Conservation (phyloP, 2,113 vertebrate genomes). For the Todiramphus saurophagus region DNA sequence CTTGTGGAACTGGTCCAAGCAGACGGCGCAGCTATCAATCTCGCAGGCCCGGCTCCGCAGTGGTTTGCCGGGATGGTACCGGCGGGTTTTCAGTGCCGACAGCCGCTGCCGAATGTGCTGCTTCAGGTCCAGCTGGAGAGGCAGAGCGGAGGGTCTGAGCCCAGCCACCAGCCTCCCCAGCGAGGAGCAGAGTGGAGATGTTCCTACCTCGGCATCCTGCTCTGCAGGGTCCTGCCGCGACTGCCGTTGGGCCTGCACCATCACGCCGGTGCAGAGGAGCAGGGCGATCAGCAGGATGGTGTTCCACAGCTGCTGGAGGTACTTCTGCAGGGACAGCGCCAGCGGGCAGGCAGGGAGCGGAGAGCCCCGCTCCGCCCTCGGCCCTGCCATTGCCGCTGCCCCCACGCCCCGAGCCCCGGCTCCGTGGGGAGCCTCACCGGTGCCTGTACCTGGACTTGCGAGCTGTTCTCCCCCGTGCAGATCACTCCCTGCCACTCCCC, state of each 20-base stretch:
- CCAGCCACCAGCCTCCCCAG: rapidly evolving
- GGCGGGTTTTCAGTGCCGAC: constrained; percentile 82
- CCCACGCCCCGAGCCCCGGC: rapidly evolving
- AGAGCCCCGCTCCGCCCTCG: rapidly evolving
- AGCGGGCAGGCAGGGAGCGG: not conserved
- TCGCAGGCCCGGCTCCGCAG: constrained; percentile 59
- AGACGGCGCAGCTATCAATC: constrained; percentile 87
- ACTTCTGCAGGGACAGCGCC: constrained; percentile 77
- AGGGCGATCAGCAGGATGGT: constrained; percentile 89
- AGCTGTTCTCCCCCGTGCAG: constrained; percentile 90
- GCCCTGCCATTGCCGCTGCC: rapidly evolving
- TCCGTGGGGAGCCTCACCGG: rapidly evolving
- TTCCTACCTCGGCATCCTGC: constrained; percentile 78
- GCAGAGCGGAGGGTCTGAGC: not conserved
- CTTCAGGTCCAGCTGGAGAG: constrained; percentile 80
- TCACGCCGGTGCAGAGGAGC: constrained; percentile 88
- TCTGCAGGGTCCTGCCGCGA: constrained; percentile 74
- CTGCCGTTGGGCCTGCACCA: constrained; percentile 91
- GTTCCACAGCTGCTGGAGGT: constrained; percentile 95
- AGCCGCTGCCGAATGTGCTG: constrained; percentile 83
- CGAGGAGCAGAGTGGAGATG: rapidly evolving
- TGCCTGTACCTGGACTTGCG: constrained; percentile 86
- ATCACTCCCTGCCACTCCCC: constrained; percentile 96
- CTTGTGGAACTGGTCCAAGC: constrained; percentile 89
- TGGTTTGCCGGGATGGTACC: constrained; percentile 77